Evolutionary conservation across 2,888 invertebrate genomes (phyloP).

Genomic region (Campopleginae sp.): DNA sequence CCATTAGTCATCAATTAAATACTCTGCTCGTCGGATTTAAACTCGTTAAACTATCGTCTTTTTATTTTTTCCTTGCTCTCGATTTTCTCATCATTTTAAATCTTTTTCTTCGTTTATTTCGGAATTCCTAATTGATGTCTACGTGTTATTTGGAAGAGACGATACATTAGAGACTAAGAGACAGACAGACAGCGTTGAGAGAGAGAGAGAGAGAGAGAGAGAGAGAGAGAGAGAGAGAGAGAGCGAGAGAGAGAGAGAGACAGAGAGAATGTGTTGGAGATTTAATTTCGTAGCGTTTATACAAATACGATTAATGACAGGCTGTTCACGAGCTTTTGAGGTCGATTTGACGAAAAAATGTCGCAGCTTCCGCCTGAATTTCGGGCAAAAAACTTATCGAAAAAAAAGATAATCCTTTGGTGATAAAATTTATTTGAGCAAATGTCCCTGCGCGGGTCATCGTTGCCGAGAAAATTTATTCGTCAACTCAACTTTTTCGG

Average conservation of each 20-base stretch:
- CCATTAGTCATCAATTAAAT: slow-evolving; percentile 65
- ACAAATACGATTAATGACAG: slow-evolving; percentile 75
- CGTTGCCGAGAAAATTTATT: slow-evolving; percentile 41
- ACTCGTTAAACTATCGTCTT: slow-evolving; percentile 36
- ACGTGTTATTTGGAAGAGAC: slow-evolving; percentile 69
- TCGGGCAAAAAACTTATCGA: background rate
- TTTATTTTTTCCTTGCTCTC: slow-evolving; percentile 35
- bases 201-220: slow-evolving; percentile 50
- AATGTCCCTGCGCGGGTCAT: slow-evolving; percentile 44
- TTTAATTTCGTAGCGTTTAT: slow-evolving; percentile 69
- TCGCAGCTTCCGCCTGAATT: background rate
- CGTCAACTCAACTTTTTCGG: slow-evolving; percentile 52
- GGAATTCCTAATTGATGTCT: slow-evolving; percentile 64
- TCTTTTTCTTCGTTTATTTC: slow-evolving; percentile 53
- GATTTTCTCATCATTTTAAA: slow-evolving; percentile 43
- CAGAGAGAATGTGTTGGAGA: slow-evolving; percentile 70
- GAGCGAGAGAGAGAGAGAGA: slow-evolving; percentile 61
- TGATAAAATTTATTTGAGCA: slow-evolving; percentile 65
- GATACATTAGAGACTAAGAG: slow-evolving; percentile 71
- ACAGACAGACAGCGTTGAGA: slow-evolving; percentile 67
- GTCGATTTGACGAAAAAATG: slow-evolving; percentile 37
- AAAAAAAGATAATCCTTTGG: slow-evolving; percentile 5
- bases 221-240: slow-evolving; percentile 66
- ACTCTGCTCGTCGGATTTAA: slow-evolving; percentile 61
- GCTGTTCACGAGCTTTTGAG: slow-evolving; percentile 71